These are phyloP conservation scores for Bombyx mandarina DNA, from an alignment of 1,140 invertebrate genomes.

Conservation along the genomic window DNA sequence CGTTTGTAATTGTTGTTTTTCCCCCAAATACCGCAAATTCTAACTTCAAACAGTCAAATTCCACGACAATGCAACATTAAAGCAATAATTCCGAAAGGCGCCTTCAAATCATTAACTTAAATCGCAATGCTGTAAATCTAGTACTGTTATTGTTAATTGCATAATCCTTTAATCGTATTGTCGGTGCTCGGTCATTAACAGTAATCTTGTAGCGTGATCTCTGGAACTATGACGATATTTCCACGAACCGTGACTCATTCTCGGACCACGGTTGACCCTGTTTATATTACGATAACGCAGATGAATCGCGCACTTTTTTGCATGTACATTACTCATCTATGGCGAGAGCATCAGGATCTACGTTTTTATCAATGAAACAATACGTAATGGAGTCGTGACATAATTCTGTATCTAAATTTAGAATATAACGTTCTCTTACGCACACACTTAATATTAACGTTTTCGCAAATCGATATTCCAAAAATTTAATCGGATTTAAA, in stretches of 20 bases:
- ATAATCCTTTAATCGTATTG: constrained; percentile 4
- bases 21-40: too few relatives aligned
- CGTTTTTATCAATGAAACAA: constrained; percentile 42
- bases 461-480: too few relatives aligned
- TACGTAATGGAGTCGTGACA: constrained; percentile 28
- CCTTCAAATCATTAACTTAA: too few relatives aligned
- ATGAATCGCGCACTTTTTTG: constrained; percentile 37
- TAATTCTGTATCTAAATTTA: not conserved
- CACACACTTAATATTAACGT: too few relatives aligned
- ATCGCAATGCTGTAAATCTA: too few relatives aligned
- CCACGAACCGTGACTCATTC: constrained; percentile 43
- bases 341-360: constrained; percentile 28
- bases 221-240: constrained; percentile 50
- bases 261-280: constrained; percentile 39
- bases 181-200: constrained; percentile 6
- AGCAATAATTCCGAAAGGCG: too few relatives aligned
- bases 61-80: too few relatives aligned
- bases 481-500: too few relatives aligned
- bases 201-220: constrained; percentile 14
- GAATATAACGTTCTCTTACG: too few relatives aligned
- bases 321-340: constrained; percentile 41
- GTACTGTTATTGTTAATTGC: constrained; percentile 2
- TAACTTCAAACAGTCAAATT: too few relatives aligned
- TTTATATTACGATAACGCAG: constrained; percentile 23
- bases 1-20: too few relatives aligned